Evolutionary conservation across 2,888 invertebrate species (phyloP).

Genomic region (Synanthedon myopaeformis): DNA sequence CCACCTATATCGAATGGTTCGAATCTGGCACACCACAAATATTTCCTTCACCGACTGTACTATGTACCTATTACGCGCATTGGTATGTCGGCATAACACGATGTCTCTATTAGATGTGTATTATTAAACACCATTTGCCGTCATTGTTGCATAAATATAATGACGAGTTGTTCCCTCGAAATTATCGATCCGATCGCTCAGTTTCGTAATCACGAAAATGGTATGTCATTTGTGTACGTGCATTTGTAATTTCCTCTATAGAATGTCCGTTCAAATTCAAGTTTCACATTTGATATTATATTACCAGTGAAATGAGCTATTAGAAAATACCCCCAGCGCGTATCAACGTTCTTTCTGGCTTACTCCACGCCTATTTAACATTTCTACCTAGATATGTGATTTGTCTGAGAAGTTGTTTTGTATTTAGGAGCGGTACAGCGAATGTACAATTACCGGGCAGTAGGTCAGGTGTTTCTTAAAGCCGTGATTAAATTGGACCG

Average conservation of each 20-base stretch:
- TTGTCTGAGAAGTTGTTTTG: no score
- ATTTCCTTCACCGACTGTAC: neutral
- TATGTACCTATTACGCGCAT: neutral
- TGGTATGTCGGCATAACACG: slow-evolving; percentile 4
- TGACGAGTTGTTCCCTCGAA: slow-evolving; percentile 24
- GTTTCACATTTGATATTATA: neutral
- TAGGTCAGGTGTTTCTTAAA: no score
- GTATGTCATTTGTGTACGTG: slow-evolving; percentile 23
- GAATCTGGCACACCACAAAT: neutral
- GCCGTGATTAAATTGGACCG: no score
- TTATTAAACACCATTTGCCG: slow-evolving; percentile 30
- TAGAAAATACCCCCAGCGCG: no score
- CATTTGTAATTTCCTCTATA: slow-evolving; percentile 16
- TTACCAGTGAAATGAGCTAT: neutral
- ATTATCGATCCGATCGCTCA: slow-evolving; percentile 27
- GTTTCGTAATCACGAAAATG: slow-evolving; percentile 25
- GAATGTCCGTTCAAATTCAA: neutral
- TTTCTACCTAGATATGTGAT: neutral
- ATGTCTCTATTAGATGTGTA: slow-evolving; percentile 16
- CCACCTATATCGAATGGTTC: no score
- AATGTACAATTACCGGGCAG: no score
- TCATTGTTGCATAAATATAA: slow-evolving; percentile 27
- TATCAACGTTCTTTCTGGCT: neutral
- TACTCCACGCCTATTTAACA: neutral
- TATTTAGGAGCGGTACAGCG: no score